Evolutionary conservation across 2,888 invertebrate genomes (phyloP).

Genomic region (Cephonodes hylas): DNA sequence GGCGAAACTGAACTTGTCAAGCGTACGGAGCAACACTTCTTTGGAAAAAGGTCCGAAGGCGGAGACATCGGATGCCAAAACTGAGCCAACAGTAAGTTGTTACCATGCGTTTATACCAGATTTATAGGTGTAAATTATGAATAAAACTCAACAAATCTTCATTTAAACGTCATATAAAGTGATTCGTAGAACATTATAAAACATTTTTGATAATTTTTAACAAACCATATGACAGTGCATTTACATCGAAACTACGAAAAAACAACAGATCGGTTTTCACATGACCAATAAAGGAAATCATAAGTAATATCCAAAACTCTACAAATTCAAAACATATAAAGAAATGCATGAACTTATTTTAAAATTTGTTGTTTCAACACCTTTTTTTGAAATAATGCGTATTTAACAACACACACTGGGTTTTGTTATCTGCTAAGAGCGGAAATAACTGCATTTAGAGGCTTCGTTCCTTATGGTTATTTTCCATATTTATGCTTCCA

Average conservation of each 20-base stretch:
- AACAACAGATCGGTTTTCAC: constrained; percentile 35
- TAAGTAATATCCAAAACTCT: neutral
- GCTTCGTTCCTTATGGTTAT: neutral
- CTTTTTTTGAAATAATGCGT: neutral
- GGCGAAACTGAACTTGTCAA: constrained; percentile 68
- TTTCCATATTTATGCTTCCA: neutral
- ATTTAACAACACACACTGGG: neutral
- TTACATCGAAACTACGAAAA: neutral
- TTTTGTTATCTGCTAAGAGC: neutral
- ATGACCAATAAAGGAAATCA: constrained; percentile 31
- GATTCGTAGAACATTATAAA: neutral
- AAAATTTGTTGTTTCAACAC: no score
- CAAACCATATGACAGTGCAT: neutral
- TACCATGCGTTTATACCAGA: neutral
- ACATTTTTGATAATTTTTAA: neutral
- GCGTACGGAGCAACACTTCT: constrained; percentile 55
- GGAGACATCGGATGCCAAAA: constrained; percentile 50
- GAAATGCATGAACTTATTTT: no score
- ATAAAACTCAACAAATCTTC: constrained; percentile 10
- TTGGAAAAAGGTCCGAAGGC: constrained; percentile 48
- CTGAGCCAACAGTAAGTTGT: constrained; percentile 56
- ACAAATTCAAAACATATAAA: no score
- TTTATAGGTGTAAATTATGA: neutral
- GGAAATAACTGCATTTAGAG: no score
- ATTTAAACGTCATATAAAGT: neutral